A percentile compares a stretch with the other conserved stretches of the same genome.
phyloP scores from a whole-genome alignment of 2,888 invertebrate species.

The Nesidiocoris tenuis region DNA sequence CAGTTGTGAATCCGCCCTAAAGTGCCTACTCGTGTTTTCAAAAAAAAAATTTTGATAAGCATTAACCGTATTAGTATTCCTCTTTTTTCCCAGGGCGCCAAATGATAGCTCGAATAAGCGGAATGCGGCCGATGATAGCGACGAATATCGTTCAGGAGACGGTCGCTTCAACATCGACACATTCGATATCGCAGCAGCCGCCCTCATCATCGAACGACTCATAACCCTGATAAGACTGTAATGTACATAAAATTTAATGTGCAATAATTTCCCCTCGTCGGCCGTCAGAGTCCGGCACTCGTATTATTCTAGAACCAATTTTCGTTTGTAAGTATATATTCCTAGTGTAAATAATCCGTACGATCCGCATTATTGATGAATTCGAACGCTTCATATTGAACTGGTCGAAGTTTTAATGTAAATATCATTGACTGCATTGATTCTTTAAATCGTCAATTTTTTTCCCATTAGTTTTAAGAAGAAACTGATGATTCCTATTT shows the following conservation, averaged over 20 bases:
- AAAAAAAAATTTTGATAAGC: too few relatives aligned
- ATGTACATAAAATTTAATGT: too few relatives aligned
- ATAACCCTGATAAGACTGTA: background rate
- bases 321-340: background rate
- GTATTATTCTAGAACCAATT: background rate
- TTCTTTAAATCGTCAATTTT: background rate
- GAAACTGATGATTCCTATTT: background rate
- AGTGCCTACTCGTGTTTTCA: too few relatives aligned
- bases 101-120: constrained; percentile 57
- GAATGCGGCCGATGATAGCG: constrained; percentile 49
- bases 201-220: constrained; percentile 30
- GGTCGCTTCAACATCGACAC: constrained; percentile 18
- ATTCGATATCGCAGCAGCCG: constrained; percentile 11
- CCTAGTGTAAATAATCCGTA: background rate
- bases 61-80: too few relatives aligned
- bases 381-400: background rate
- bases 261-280: background rate
- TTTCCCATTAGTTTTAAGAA: background rate
- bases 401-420: background rate
- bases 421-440: background rate
- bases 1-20: too few relatives aligned
- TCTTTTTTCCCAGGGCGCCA: constrained; percentile 54
- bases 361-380: background rate
- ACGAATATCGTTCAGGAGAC: constrained; percentile 47
- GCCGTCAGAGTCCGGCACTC: background rate